Evolutionary conservation across 2,113 vertebrate species (phyloP), one percentile per base, ranked within the genome.

Genomic region (Rhynchomys soricoides): DNA sequence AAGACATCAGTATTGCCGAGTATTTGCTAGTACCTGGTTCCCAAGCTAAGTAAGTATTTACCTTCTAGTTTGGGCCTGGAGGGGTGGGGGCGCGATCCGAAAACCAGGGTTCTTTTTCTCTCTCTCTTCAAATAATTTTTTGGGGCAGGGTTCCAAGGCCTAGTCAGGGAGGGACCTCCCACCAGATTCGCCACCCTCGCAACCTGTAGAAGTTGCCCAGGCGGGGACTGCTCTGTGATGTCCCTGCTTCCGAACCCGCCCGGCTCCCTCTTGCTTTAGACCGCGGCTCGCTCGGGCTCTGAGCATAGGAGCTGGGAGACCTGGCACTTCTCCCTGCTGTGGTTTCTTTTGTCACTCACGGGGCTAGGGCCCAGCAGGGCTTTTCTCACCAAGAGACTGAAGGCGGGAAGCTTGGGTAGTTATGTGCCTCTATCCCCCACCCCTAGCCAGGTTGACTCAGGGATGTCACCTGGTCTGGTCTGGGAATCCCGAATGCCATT

Each of bases 1-100:
- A 98, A 98, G 98, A 98, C 98, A 97, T 97, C 98, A 98, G 98
- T 98, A 98, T 98, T 98, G 98, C 98, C 98, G 98, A 98, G 97
- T 97, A 98, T 98, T 89, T 98, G 97, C 97, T 97, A 97, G 97
- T 98, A 98, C 98, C 98, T 98, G 98, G 97, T 97, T 94, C 98
- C 79, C 98, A 96, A 95, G 96, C 97, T 55, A 97, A 98, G 98
- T 98, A 98, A 98, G 98, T 98, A 98, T 97, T 97, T 97, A 96
- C 98, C 97, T 98, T 97, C 79, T 89, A 97, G 95, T 96, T 93
- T 93, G 97, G 95, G 93, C 82, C 95, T 92, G 52, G 88, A 96
- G 96, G 96, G 93, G 70, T 26, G 93, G 83, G 90, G 94, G 90
- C 88, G 88, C n/a, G 85, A 31, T 86, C 73, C 29, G 55, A 86